Evolutionary conservation across 1,140 invertebrate species (phyloP).

Genomic region (Lordiphosa clarofinis): DNA sequence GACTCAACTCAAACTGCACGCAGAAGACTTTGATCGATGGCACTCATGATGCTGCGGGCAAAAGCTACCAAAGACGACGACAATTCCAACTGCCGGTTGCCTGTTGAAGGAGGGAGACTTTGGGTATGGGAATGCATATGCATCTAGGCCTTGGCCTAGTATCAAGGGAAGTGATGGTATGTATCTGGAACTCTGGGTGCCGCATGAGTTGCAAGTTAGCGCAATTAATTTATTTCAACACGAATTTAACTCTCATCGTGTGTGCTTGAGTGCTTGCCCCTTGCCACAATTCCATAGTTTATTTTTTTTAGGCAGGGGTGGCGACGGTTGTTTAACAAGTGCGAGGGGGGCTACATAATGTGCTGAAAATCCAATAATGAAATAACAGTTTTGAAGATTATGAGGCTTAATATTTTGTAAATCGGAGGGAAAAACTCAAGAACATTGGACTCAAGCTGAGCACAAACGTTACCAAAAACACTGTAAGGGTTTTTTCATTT

Average conservation of each 20-base stretch:
- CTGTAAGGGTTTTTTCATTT: too few relatives aligned
- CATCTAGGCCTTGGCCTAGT: conserved; percentile 58
- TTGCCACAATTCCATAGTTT: conserved; percentile 11
- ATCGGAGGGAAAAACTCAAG: too few relatives aligned
- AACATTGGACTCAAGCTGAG: too few relatives aligned
- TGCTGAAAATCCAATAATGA: too few relatives aligned
- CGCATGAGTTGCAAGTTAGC: conserved; percentile 77
- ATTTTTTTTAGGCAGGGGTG: background rate
- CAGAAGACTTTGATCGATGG: conserved; percentile 77
- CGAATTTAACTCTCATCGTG: conserved; percentile 75
- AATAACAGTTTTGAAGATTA: too few relatives aligned
- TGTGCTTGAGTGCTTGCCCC: conserved; percentile 49
- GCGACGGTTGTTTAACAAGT: too few relatives aligned
- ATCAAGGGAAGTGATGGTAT: conserved; percentile 1
- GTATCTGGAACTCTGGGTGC: conserved; percentile 34
- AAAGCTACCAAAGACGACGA: conserved; percentile 50
- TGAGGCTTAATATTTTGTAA: too few relatives aligned
- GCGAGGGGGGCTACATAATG: too few relatives aligned
- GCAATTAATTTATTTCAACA: conserved; percentile 78
- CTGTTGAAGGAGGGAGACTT: conserved; percentile 11
- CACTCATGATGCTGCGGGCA: conserved; percentile 72
- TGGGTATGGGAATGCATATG: conserved; percentile 3
- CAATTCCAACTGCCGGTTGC: conserved; percentile 53
- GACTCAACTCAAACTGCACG: conserved; percentile 59
- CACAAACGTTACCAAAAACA: too few relatives aligned